Percentiles rank a stretch among this genome's conserved stretches.
These are phyloP conservation scores for Tragelaphus scriptus DNA, from an alignment of 2,113 vertebrate species.

Conservation along the genomic window DNA sequence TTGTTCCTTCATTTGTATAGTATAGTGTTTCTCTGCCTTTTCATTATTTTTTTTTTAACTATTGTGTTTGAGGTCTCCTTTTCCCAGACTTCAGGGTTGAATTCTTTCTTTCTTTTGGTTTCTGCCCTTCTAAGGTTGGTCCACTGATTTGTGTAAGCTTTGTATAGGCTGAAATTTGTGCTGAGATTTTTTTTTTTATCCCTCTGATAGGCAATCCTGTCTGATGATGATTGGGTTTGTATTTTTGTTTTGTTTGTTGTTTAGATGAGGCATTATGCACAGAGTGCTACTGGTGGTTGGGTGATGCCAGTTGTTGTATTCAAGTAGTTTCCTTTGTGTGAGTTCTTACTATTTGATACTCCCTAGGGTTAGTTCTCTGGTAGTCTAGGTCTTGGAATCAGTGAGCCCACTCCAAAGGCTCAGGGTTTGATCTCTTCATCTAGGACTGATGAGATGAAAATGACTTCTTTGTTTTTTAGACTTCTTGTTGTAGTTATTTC, in stretches of 20 bases:
- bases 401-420: not conserved
- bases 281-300: not conserved
- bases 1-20: not conserved
- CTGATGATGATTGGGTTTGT: not conserved
- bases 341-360: not conserved
- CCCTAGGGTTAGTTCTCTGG: not conserved
- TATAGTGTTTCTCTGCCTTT: not conserved
- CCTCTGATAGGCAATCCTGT: not conserved
- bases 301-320: not conserved
- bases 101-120: not conserved
- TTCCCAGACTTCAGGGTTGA: not conserved
- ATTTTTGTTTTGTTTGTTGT: not conserved
- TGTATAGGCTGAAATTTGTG: not conserved
- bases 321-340: not conserved
- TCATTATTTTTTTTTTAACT: not conserved
- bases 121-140: not conserved
- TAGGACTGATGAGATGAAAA: not conserved
- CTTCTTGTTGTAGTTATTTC: not conserved
- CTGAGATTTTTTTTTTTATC: not conserved
- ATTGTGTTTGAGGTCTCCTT: not conserved
- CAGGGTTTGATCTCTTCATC: not conserved
- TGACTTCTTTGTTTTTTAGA: not conserved
- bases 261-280: not conserved
- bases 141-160: not conserved
- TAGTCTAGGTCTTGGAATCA: not conserved